A percentile compares a stretch with the other conserved stretches of the same genome.
Evolutionary conservation across 2,888 invertebrate genomes (phyloP).

Genomic region (Amiota minor): DNA sequence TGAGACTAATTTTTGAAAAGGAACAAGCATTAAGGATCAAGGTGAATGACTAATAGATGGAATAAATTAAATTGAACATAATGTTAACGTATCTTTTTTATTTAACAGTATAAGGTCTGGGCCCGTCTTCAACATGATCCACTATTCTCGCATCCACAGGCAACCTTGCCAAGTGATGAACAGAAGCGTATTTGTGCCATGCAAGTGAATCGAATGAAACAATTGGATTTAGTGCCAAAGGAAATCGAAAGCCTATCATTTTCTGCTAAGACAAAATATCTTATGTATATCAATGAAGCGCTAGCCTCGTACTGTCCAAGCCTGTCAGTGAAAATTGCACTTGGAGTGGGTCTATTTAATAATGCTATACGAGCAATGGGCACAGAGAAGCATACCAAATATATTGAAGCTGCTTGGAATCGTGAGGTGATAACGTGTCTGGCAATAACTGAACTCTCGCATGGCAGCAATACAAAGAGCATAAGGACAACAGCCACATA

Average conservation of each 20-base stretch:
- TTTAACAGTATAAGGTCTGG: constrained; percentile 84
- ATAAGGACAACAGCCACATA: constrained; percentile 93
- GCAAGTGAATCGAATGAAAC: constrained; percentile 80
- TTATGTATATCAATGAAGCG: constrained; percentile 86
- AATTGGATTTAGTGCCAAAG: constrained; percentile 79
- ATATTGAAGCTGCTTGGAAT: constrained; percentile 81
- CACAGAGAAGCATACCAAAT: constrained; percentile 82
- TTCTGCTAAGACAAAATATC: constrained; percentile 79
- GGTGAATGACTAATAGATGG: constrained; percentile 76
- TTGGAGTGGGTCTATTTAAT: constrained; percentile 83
- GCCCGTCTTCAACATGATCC: constrained; percentile 85
- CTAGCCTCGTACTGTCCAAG: constrained; percentile 81
- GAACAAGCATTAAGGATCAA: constrained; percentile 83
- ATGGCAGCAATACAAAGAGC: constrained; percentile 94
- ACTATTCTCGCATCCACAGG: constrained; percentile 80
- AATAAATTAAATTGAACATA: neutral
- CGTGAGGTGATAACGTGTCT: constrained; percentile 86
- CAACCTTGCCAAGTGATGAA: constrained; percentile 81
- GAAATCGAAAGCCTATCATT: constrained; percentile 79
- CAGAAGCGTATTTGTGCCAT: constrained; percentile 82
- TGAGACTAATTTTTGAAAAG: constrained; percentile 86
- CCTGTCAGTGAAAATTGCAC: constrained; percentile 84
- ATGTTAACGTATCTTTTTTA: constrained; percentile 37
- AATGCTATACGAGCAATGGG: constrained; percentile 84
- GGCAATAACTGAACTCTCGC: constrained; percentile 93